Conservation (phyloP, 2,888 invertebrate species). For the Rhyacophila evoluta region DNA sequence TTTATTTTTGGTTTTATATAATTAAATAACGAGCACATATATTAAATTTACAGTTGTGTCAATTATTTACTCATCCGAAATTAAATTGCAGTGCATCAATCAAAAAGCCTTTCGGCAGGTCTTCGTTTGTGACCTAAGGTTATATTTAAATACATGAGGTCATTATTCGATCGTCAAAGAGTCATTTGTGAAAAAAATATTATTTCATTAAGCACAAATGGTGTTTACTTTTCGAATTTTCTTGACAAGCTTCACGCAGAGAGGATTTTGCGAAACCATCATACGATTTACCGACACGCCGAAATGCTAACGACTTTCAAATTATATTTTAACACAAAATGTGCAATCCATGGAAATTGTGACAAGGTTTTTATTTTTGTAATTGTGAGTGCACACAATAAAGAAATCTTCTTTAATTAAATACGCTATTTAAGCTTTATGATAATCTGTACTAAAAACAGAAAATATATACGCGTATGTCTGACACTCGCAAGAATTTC, state of each 20-base stretch:
- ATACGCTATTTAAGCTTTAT: no score
- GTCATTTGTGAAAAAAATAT: background rate
- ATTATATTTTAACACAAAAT: background rate
- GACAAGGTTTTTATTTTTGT: background rate
- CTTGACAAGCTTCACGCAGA: background rate
- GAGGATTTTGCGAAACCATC: background rate
- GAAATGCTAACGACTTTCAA: background rate
- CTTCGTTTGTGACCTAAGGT: background rate
- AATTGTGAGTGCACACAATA: no score
- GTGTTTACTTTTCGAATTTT: background rate
- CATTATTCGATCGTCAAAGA: background rate
- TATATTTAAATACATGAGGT: background rate
- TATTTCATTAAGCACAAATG: background rate
- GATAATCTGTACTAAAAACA: no score
- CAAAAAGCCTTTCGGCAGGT: background rate
- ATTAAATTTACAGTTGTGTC: no score
- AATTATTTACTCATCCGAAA: background rate
- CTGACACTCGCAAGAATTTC: no score
- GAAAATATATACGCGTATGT: no score
- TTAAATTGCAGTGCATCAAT: background rate
- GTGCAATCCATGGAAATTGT: background rate
- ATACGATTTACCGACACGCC: background rate
- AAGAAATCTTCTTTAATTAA: no score
- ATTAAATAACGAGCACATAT: no score
- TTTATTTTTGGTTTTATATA: no score